These are phyloP conservation scores for Macropus fuliginosus DNA, from an alignment of 2,797 vertebrate species.

Conservation along the genomic window DNA sequence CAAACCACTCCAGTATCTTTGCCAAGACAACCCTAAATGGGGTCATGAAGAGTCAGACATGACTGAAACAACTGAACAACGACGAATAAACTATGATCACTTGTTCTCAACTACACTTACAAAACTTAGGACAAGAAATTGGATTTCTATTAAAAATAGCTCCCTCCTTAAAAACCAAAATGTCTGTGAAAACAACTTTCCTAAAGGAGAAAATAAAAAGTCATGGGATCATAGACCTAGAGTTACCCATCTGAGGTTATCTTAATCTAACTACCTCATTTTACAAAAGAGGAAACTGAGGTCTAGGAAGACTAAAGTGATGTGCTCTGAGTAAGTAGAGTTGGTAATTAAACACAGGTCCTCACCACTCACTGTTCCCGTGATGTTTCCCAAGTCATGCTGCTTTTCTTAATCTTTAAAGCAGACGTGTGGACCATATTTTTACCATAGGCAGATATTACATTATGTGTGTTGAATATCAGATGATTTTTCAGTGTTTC, in stretches of 20 bases:
- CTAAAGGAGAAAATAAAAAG: conserved; percentile 55
- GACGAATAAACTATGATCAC: neutral
- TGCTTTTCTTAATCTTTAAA: conserved; percentile 62
- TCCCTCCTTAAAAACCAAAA: conserved; percentile 15
- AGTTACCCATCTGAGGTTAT: neutral
- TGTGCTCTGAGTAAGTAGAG: neutral
- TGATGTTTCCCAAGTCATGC: neutral
- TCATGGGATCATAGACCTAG: neutral
- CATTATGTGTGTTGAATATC: conserved; percentile 60
- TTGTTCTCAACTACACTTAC: conserved; percentile 71
- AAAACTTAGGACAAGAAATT: conserved; percentile 74
- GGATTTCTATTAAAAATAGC: conserved; percentile 68
- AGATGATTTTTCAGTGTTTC: conserved; percentile 72
- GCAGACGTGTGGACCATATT: conserved; percentile 47
- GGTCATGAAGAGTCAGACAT: neutral
- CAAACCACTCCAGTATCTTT: neutral
- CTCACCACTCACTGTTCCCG: neutral
- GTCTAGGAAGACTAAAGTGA: neutral
- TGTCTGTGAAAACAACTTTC: conserved; percentile 52
- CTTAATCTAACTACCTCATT: too few relatives aligned
- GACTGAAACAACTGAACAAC: neutral
- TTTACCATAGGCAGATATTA: conserved; percentile 57
- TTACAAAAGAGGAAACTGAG: neutral
- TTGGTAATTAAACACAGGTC: neutral
- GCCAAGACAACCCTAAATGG: neutral